Conservation (phyloP, 1,140 invertebrate genomes). For the Neomicropteryx cornuta region DNA sequence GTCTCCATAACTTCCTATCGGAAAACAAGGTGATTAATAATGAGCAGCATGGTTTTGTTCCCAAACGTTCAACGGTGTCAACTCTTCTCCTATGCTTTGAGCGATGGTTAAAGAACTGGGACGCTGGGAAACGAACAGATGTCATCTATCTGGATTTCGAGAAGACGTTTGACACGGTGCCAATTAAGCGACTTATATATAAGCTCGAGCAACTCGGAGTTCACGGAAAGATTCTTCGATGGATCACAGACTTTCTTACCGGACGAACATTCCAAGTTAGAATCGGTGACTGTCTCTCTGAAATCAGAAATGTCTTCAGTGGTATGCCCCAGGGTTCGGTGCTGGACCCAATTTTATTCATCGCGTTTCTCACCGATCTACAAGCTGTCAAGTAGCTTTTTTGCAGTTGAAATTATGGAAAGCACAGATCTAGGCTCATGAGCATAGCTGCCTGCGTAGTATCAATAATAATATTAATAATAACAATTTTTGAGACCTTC, state of each 20-base stretch:
- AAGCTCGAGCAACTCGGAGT: conserved; percentile 10
- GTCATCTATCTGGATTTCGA: conserved; percentile 11
- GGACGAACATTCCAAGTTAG: conserved; percentile 6
- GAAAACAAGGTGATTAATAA: conserved; percentile 6
- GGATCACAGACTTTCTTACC: conserved; percentile 8
- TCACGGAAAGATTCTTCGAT: conserved; percentile 8
- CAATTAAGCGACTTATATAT: conserved; percentile 5
- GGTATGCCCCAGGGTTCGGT: conserved; percentile 6
- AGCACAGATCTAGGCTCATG: no score
- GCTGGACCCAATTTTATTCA: conserved; percentile 3
- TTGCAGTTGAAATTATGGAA: no score
- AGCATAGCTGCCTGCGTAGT: no score
- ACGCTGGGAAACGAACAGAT: conserved; percentile 4
- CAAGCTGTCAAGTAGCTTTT: no score
- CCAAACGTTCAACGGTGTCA: conserved; percentile 4
- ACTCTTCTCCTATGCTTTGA: conserved; percentile 6
- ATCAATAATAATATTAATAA: no score
- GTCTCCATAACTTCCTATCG: not conserved
- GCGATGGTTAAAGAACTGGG: conserved; percentile 3
- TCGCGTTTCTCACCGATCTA: conserved; percentile 1
- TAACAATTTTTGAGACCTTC: no score
- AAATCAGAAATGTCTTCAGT: not conserved
- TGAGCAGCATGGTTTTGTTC: conserved; percentile 6
- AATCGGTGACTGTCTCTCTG: conserved; percentile 6
- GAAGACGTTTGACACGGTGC: conserved; percentile 9